A percentile compares a stretch with the other conserved stretches of the same genome.
These are phyloP conservation scores for Pleuronectes platessa DNA, from an alignment of 2,113 vertebrate species.

Conservation along the genomic window DNA sequence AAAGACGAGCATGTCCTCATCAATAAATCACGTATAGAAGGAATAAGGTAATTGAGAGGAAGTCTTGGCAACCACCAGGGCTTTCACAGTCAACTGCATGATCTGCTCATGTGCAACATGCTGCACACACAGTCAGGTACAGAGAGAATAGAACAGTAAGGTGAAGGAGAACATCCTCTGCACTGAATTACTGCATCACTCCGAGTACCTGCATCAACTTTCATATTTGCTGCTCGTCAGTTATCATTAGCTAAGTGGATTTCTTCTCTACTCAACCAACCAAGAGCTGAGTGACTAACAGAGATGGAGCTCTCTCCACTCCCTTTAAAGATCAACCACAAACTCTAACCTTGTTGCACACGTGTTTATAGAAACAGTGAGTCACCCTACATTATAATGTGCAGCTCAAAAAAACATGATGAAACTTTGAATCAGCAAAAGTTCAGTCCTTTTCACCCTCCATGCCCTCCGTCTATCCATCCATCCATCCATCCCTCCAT, in stretches of 20 bases:
- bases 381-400: background rate
- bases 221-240: background rate
- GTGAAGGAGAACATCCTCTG: background rate
- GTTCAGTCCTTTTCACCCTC: background rate
- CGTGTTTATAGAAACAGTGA: background rate
- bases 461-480: background rate
- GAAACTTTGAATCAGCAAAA: conserved; percentile 2
- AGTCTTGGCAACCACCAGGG: background rate
- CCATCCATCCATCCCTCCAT: background rate
- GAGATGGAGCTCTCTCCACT: conserved; percentile 29
- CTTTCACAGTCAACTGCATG: background rate
- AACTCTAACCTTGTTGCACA: conserved; percentile 2
- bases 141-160: background rate
- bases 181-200: background rate
- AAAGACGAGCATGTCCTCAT: conserved; percentile 43
- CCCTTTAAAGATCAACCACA: conserved; percentile 38
- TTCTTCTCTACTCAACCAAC: background rate
- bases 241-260: background rate
- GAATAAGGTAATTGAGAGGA: conserved; percentile 38
- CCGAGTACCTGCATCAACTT: background rate
- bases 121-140: too few relatives aligned
- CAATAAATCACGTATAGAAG: conserved; percentile 50
- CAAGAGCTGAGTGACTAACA: background rate
- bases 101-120: background rate
- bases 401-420: conserved; percentile 20